These are phyloP conservation scores for Heliconius sara DNA, from an alignment of 2,888 invertebrate species.

Conservation along the genomic window DNA sequence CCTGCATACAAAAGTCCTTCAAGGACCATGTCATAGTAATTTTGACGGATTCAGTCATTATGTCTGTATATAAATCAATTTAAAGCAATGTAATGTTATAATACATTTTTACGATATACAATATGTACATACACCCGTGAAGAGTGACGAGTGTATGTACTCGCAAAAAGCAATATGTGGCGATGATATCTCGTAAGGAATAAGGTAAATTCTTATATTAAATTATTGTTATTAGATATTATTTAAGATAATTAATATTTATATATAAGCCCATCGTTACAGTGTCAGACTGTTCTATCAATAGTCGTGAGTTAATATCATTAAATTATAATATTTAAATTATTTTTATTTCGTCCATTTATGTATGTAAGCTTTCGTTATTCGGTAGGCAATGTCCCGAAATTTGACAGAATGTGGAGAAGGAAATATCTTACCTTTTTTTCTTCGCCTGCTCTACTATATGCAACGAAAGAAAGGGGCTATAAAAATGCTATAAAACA, in stretches of 20 bases:
- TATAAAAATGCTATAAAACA: neutral
- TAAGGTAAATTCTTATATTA: conserved; percentile 1
- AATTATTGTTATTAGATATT: neutral
- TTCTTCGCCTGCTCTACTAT: neutral
- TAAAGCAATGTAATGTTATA: neutral
- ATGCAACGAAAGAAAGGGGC: neutral
- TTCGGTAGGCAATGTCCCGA: neutral
- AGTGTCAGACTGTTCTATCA: neutral
- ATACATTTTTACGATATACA: neutral
- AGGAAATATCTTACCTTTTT: neutral
- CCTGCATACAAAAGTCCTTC: neutral
- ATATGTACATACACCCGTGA: neutral
- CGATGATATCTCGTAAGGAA: neutral
- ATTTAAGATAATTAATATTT: neutral
- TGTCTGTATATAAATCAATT: conserved; percentile 1
- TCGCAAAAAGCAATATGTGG: conserved; percentile 1
- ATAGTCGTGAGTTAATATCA: neutral
- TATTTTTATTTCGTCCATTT: neutral
- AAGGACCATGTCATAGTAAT: neutral
- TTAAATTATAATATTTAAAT: neutral
- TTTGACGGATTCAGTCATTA: neutral
- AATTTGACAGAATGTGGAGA: neutral
- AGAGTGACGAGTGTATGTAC: neutral
- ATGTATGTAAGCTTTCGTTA: neutral
- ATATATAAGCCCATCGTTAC: neutral